A percentile compares a stretch with the other conserved stretches of the same genome.
These are phyloP conservation scores for Pangasius krempfi DNA, from an alignment of 2,797 vertebrate genomes.

Conservation along the genomic window DNA sequence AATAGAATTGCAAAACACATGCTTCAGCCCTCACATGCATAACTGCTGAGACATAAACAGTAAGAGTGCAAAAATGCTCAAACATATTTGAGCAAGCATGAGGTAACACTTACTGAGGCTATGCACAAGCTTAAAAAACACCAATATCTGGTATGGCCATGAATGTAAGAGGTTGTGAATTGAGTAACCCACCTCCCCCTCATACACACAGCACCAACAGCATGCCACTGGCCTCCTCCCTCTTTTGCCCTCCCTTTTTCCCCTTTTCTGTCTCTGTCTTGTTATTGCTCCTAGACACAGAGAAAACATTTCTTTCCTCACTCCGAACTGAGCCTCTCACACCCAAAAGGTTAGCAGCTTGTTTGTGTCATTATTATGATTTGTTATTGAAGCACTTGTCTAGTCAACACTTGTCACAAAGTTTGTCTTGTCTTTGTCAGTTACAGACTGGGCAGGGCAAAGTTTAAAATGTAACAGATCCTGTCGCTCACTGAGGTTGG, in stretches of 20 bases:
- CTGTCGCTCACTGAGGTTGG: background rate
- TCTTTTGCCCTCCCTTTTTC: constrained; percentile 52
- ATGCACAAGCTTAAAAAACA: constrained; percentile 12
- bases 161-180: constrained; percentile 26
- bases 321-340: constrained; percentile 62
- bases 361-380: constrained; percentile 70
- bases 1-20: constrained; percentile 68
- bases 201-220: constrained; percentile 22
- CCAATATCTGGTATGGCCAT: background rate
- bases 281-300: constrained; percentile 28
- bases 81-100: constrained; percentile 20
- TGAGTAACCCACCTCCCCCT: background rate
- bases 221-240: constrained; percentile 42
- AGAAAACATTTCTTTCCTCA: constrained; percentile 51
- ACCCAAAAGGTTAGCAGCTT: constrained; percentile 71
- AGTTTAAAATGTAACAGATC: background rate
- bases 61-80: constrained; percentile 32
- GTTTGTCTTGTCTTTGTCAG: constrained; percentile 13
- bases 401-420: constrained; percentile 15
- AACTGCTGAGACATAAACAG: background rate
- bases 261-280: constrained; percentile 31
- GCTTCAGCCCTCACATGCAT: constrained; percentile 22
- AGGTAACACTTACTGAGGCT: constrained; percentile 36
- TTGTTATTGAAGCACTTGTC: constrained; percentile 34
- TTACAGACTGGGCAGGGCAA: background rate